Evolutionary conservation across 2,113 vertebrate genomes (phyloP).

Genomic region (Microtus ochrogaster): DNA sequence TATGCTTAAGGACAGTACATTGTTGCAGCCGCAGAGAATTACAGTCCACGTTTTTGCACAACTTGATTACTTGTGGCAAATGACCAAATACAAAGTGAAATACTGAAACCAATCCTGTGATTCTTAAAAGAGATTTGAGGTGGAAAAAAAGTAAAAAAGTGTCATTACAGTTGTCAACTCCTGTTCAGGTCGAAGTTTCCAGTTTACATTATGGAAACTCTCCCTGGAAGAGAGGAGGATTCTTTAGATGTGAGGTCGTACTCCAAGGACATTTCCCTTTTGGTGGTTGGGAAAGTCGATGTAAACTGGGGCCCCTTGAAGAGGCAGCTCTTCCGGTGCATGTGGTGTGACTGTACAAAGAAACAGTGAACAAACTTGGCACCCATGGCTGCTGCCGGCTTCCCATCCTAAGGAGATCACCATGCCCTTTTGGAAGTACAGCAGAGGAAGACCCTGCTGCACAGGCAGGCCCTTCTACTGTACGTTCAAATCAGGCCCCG

Average conservation of each 20-base stretch:
- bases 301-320: slow-evolving; percentile 71
- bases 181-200: slow-evolving; percentile 77
- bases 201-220: slow-evolving; percentile 77
- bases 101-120: slow-evolving; percentile 41
- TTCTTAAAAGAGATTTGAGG: neutral
- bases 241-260: slow-evolving; percentile 77
- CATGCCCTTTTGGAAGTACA: slow-evolving; percentile 8
- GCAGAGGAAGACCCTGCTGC: neutral
- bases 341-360: slow-evolving; percentile 54
- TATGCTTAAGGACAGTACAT: neutral
- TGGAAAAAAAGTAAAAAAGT: neutral
- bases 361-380: slow-evolving; percentile 53
- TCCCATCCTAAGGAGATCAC: slow-evolving; percentile 63
- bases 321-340: slow-evolving; percentile 15
- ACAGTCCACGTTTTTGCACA: neutral
- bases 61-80: neutral
- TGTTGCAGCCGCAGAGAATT: neutral
- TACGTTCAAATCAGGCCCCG: neutral
- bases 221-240: slow-evolving; percentile 76
- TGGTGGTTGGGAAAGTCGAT: slow-evolving; percentile 75
- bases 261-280: slow-evolving; percentile 82
- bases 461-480: neutral
- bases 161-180: slow-evolving; percentile 62
- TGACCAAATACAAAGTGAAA: slow-evolving; percentile 15
- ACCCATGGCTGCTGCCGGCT: slow-evolving; percentile 14